Conservation (phyloP, 2,113 vertebrate genomes). For the Nymphicus hollandicus region DNA sequence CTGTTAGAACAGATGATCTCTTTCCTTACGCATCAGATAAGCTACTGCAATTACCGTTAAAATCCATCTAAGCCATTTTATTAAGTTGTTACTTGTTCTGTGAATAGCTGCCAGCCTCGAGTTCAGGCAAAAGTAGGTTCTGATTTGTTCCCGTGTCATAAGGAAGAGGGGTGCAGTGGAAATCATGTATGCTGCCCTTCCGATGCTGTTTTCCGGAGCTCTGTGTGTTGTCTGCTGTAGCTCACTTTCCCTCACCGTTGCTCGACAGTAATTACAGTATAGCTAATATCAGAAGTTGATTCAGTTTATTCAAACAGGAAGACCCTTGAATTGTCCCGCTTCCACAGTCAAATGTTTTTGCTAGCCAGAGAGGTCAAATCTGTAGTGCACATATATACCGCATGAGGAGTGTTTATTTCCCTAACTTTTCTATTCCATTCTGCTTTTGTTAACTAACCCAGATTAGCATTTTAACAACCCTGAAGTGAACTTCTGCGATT, state of each 20-base stretch:
- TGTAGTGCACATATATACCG: background rate
- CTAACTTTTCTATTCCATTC: constrained; percentile 65
- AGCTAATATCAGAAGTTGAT: constrained; percentile 18
- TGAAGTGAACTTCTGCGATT: constrained; percentile 81
- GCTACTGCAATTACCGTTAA: constrained; percentile 56
- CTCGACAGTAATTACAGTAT: background rate
- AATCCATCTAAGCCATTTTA: constrained; percentile 65
- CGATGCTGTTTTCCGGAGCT: background rate
- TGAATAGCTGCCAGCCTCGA: constrained; percentile 64
- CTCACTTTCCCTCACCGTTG: background rate
- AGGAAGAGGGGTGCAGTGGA: constrained; percentile 49
- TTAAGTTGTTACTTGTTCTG: constrained; percentile 58
- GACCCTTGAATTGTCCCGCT: constrained; percentile 1
- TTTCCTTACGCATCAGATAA: constrained; percentile 57
- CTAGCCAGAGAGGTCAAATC: constrained; percentile 44
- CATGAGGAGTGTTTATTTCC: constrained; percentile 55
- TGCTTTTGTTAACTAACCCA: constrained; percentile 76
- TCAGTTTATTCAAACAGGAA: constrained; percentile 18
- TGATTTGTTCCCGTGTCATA: constrained; percentile 59
- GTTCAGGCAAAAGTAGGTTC: constrained; percentile 40
- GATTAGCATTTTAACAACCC: constrained; percentile 88
- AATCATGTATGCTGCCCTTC: background rate
- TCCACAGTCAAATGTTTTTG: constrained; percentile 41
- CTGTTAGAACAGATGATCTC: constrained; percentile 51
- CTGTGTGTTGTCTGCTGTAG: background rate